Evolutionary conservation across 2,113 vertebrate genomes (phyloP).

Genomic region (Callorhinus ursinus): DNA sequence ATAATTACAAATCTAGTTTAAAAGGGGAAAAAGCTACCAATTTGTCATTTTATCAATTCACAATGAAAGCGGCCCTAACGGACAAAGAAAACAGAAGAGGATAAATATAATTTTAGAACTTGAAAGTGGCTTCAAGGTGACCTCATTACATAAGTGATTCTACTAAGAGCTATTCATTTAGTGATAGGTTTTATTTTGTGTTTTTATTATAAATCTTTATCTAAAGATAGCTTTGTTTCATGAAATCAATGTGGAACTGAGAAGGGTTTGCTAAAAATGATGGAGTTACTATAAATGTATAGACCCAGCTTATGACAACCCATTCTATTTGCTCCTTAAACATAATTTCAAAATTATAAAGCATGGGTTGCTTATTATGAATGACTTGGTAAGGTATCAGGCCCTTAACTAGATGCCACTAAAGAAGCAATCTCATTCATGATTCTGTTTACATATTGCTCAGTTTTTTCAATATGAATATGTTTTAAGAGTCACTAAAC

Average conservation of each 20-base stretch:
- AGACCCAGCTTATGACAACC: neutral
- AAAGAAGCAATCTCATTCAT: constrained; percentile 56
- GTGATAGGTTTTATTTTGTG: neutral
- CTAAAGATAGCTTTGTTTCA: constrained; percentile 39
- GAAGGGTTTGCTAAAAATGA: neutral
- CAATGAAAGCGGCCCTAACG: neutral
- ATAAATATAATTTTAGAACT: constrained; percentile 31
- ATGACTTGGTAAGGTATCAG: constrained; percentile 65
- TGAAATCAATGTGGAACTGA: constrained; percentile 1
- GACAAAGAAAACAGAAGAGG: neutral
- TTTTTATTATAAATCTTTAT: neutral
- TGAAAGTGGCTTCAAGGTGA: constrained; percentile 14
- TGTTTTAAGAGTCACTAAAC: constrained; percentile 40
- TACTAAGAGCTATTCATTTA: neutral
- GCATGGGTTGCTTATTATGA: constrained; percentile 38
- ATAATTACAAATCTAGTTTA: neutral
- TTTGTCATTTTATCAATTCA: constrained; percentile 27
- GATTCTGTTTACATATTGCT: constrained; percentile 52
- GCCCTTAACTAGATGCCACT: constrained; percentile 2
- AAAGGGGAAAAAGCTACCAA: neutral
- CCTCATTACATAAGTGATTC: neutral
- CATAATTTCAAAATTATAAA: constrained; percentile 51
- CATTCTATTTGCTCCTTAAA: constrained; percentile 46
- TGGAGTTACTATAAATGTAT: neutral
- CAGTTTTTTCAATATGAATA: constrained; percentile 46